Evolutionary conservation across 2,797 vertebrate genomes (phyloP), one percentile per base, ranked within the genome.

Genomic region (Bovichtus diacanthus): DNA sequence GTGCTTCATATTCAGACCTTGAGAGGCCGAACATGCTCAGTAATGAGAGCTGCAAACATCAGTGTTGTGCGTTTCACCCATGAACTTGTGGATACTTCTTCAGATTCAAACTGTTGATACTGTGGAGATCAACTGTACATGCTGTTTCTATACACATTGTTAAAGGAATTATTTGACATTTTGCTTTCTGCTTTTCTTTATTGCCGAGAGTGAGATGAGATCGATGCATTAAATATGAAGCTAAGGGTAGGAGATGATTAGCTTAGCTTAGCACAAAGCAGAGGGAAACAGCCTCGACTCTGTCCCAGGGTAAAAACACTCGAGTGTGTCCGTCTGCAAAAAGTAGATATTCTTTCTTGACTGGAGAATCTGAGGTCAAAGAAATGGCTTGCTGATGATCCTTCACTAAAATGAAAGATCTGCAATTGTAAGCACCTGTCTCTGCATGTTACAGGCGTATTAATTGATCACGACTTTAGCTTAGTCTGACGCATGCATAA

Each of bases 401-500:
- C 63, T 55, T 47, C 27, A 29, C 9, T 13, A 21, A 72, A 79
- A 49, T n/a, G n/a, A n/a, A n/a, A n/a, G n/a, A n/a, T n/a, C n/a
- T n/a, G n/a, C n/a, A n/a, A n/a, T n/a, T n/a, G 61, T 25, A 29
- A 25, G 9, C 27, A 67, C 4, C 51, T 29, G 60, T 55, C 43
- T 51, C 60, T 64, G 60, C 50, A 9, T 34, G 16, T 53, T 67
- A 39, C 34, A 43, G 55, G 68, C 71, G 46, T 75, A n/a, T 74
- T 67, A 78, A 80, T 39, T 80, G 75, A 79, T 83, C 75, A 74
- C 68, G 60, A 85, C 9, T 74, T 12, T 47, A 36, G 44, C 62
- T 77, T 56, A 47, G 55, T 59, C 63, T 74, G 49, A 78, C 6
- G 21, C 69, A 71, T 79, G 21, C 75, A 87, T 88, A 76, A 87